phyloP scores from a whole-genome alignment of 2,888 invertebrate species.

The Cataglyphis cursor region DNA sequence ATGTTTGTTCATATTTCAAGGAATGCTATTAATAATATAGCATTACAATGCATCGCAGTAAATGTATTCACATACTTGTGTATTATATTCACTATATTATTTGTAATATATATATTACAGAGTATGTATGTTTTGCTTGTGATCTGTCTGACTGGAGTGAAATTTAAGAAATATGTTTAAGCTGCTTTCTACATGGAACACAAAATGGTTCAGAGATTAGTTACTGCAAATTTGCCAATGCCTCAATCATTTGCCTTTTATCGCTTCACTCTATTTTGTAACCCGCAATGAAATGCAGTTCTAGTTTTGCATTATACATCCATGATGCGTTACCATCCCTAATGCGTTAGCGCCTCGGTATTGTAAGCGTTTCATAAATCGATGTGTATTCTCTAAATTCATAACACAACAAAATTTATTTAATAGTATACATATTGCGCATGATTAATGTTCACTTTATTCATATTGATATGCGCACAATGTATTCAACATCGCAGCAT shows the following conservation, averaged over 20 bases:
- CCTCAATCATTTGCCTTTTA: slow-evolving; percentile 79
- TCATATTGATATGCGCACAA: slow-evolving; percentile 36
- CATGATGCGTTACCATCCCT: slow-evolving; percentile 25
- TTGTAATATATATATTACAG: slow-evolving; percentile 69
- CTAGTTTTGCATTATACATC: slow-evolving; percentile 63
- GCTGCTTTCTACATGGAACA: slow-evolving; percentile 60
- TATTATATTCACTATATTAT: slow-evolving; percentile 64
- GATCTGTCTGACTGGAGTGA: slow-evolving; percentile 60
- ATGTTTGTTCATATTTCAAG: slow-evolving; percentile 76
- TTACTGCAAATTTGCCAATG: slow-evolving; percentile 53
- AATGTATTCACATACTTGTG: slow-evolving; percentile 78
- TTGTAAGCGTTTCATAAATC: slow-evolving; percentile 56
- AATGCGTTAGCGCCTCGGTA: not conserved
- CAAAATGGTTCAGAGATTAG: slow-evolving; percentile 59
- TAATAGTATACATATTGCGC: slow-evolving; percentile 50
- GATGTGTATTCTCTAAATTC: slow-evolving; percentile 46
- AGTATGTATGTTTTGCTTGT: slow-evolving; percentile 60
- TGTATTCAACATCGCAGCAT: slow-evolving; percentile 22
- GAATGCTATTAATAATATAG: slow-evolving; percentile 80
- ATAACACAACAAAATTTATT: slow-evolving; percentile 58
- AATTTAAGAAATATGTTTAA: slow-evolving; percentile 57
- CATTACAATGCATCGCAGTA: slow-evolving; percentile 78
- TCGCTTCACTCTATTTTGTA: slow-evolving; percentile 64
- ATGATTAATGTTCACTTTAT: slow-evolving; percentile 43
- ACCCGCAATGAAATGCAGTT: slow-evolving; percentile 77